Base-by-base conservation (phyloP, 2,888 invertebrate species). In the Aporophyla nigra region DNA sequence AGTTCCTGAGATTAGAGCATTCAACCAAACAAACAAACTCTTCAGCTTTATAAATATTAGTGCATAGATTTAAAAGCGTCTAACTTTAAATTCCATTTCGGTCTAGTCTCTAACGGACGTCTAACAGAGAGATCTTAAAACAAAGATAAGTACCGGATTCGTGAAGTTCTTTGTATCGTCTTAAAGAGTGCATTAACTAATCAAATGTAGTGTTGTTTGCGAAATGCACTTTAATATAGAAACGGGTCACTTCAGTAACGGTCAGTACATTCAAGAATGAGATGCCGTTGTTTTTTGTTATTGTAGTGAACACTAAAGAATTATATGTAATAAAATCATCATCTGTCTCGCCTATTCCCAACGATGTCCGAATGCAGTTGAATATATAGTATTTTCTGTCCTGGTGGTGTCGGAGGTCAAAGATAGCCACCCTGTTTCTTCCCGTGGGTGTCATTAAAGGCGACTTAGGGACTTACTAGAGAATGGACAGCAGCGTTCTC, bases 151-250 rank as follows among this genome's bases (percentile, higher is more conserved):
- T 10, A 82, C 63, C 67, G 73, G 62, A 80, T 72, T 81, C 46
- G 51, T 40, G 49, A 56, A 76, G 70, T 82, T 66, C 72, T 74
- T 76, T 76, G 74, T 73, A 74, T 69, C 61, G 21, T 65, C 58
- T 71, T 69, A 27, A 63, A 69, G 66, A 73, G 67, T 78, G 72
- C 80, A 87, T 88, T 88, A 85, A 69, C 69, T 88, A 88, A 87
- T 85, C 81, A 80, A 74, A 74, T 73, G 70, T 54, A 70, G 66
- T 70, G 58, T 61, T 46, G 2, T 43, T 70, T 58, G 51, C 61
- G 43, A 68, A 70, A 62, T 69, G 62, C 43, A 78, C 51, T 69
- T 58, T 65, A 71, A 49, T 66, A 40, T 56, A n/a, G 43, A 12
- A 61, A 33, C 27, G 1, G 54, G 33, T 56, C 43, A 51, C 33